Conservation (phyloP, 2,113 vertebrate species). For the Tangachromis dhanisi region DNA sequence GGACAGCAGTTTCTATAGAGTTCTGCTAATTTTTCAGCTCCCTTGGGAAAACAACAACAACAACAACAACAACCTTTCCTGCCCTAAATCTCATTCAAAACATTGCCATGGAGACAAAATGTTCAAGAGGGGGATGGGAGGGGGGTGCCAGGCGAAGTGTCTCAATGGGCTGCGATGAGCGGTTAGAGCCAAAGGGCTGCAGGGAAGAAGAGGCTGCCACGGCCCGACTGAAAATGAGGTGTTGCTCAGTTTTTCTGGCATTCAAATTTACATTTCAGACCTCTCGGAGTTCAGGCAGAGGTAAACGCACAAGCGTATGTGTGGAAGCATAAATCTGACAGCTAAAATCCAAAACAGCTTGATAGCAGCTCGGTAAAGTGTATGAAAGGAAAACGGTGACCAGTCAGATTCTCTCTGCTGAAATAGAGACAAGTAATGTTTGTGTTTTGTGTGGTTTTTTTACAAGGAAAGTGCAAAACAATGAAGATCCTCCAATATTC, state of each 20-base stretch:
- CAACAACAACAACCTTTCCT: neutral
- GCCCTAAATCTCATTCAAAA: constrained; percentile 39
- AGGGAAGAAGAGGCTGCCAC: constrained; percentile 20
- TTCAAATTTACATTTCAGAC: constrained; percentile 36
- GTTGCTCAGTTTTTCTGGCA: constrained; percentile 3
- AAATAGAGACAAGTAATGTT: neutral
- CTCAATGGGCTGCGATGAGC: constrained; percentile 30
- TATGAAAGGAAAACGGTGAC: neutral
- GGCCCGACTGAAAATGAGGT: constrained; percentile 36
- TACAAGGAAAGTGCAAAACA: neutral
- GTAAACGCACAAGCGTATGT: neutral
- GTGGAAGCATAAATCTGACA: constrained; percentile 2
- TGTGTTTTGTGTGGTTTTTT: neutral
- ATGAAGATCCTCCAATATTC: neutral
- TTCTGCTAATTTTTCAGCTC: constrained; percentile 10
- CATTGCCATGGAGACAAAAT: constrained; percentile 58
- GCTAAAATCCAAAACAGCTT: constrained; percentile 10
- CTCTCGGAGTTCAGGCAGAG: constrained; percentile 5
- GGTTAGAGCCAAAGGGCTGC: constrained; percentile 25
- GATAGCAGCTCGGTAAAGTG: neutral
- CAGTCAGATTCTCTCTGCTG: neutral
- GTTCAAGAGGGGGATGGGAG: constrained; percentile 15
- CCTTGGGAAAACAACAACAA: neutral
- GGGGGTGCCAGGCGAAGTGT: constrained; percentile 17
- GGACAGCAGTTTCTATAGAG: neutral